Evolutionary conservation across 2,113 vertebrate species (phyloP), one percentile per base, ranked within the genome.

Genomic region (Salvelinus namaycush): DNA sequence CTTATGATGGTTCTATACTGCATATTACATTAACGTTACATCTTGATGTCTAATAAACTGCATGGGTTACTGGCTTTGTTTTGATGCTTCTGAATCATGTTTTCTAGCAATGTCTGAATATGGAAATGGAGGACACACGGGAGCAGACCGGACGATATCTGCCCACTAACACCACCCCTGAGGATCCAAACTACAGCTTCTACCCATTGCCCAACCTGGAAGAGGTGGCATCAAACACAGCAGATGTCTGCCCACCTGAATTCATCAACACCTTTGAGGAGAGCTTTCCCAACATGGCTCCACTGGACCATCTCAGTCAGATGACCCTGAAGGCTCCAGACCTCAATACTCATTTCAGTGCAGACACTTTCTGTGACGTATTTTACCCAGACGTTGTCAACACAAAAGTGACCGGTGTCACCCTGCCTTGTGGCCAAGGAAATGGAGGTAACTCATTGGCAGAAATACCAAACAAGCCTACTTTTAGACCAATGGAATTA

Each of bases 81-180:
- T 27, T 74, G 57, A 73, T 81, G 13, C 14, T 66, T 69, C 6
- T 83, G 7, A 24, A 7, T 69, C 29, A 72, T 27, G 27, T 77
- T 62, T 87, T 84, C 26, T 20, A 92, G 87, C 89, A 98, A 92
- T 97, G 96, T 87, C 91, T 99, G 78, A 96, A 91, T 89, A 94
- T 94, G 83, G 94, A 95, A 76, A 94, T 95, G 69, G 95, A 96
- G 73, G 95, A 95, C 79, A 84, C 96, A 69, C 75, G 93, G 73
- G 94, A 96, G 72, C 90, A 18, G 16, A 44, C 93, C 51, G 89
- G 90, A 70, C 84, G 86, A 3, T 89, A 95, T 80, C 34, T 92
- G 24, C 94, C 91, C 84, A 82, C 93, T 73, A 80, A 79, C 80
- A 94, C 90, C 79, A 44, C 91, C 49, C 66, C 91, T 16, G 93